These are phyloP conservation scores for Himalopsyche tibetana DNA, from an alignment of 2,888 invertebrate genomes.

Conservation along the genomic window DNA sequence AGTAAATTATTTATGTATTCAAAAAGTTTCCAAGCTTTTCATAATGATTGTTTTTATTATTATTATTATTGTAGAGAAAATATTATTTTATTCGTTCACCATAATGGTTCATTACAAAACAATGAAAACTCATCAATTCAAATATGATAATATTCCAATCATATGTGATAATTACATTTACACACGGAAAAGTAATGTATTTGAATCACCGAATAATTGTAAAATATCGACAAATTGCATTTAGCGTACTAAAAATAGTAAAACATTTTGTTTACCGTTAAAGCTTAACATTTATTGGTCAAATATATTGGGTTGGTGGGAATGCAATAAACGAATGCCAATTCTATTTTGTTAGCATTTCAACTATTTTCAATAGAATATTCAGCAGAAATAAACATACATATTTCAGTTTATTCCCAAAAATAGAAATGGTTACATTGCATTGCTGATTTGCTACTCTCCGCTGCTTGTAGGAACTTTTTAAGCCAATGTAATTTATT, in stretches of 20 bases:
- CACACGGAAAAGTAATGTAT: background rate
- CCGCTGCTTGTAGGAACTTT: too few relatives aligned
- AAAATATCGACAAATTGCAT: background rate
- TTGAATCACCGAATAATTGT: background rate
- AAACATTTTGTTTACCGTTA: slow-evolving; percentile 11
- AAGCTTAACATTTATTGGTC: slow-evolving; percentile 29
- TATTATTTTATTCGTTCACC: background rate
- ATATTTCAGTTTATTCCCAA: background rate
- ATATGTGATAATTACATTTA: background rate
- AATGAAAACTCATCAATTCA: slow-evolving; percentile 9
- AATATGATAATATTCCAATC: slow-evolving; percentile 3
- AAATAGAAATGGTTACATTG: background rate
- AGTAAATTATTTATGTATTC: too few relatives aligned
- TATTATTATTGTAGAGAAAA: too few relatives aligned
- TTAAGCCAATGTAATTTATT: too few relatives aligned
- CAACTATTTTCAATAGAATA: slow-evolving; percentile 26
- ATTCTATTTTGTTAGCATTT: slow-evolving; percentile 9
- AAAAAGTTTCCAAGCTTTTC: too few relatives aligned
- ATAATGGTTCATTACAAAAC: background rate
- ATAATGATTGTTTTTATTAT: too few relatives aligned
- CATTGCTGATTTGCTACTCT: background rate
- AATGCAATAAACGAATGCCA: slow-evolving; percentile 28
- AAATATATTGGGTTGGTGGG: slow-evolving; percentile 25
- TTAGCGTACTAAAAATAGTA: background rate
- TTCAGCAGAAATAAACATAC: slow-evolving; percentile 29